A percentile compares a stretch with the other conserved stretches of the same genome.
phyloP scores from a whole-genome alignment of 2,888 invertebrate genomes.

The Stenodema calcarata region DNA sequence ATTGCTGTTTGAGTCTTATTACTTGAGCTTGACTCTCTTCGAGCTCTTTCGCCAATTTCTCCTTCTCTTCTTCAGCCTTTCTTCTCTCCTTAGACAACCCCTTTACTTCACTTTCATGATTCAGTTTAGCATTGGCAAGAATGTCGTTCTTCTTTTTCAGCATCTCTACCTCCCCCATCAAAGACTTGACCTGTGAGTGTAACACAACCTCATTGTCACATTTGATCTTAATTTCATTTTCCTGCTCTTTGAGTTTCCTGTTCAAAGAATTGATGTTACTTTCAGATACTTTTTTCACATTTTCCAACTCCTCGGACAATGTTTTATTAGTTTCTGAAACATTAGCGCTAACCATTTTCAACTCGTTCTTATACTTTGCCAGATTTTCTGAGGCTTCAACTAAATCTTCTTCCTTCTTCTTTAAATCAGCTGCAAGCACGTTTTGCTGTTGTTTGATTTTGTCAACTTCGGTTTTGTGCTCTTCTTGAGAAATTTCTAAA shows the following conservation, averaged over 20 bases:
- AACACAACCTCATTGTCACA: background rate
- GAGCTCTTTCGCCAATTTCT: background rate
- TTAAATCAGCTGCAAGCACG: background rate
- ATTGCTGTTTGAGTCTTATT: conserved; percentile 3
- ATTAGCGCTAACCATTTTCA: background rate
- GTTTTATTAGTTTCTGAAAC: background rate
- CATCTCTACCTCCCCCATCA: background rate
- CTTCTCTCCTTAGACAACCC: background rate
- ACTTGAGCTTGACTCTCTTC: conserved; percentile 15
- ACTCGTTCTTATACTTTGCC: background rate
- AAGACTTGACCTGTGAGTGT: background rate
- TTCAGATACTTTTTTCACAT: conserved; percentile 8
- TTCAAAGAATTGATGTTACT: background rate
- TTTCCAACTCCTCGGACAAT: conserved; percentile 12
- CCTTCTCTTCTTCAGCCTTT: background rate
- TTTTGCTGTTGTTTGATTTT: background rate
- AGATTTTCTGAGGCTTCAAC: background rate
- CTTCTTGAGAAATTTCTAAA: conserved; percentile 31
- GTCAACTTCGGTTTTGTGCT: background rate
- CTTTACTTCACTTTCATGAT: conserved; percentile 3
- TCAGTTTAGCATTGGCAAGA: background rate
- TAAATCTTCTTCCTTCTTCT: conserved; percentile 17
- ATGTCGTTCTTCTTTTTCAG: background rate
- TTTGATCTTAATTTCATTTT: background rate
- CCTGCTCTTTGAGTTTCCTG: background rate